Percentiles rank a stretch among this genome's conserved stretches.
phyloP scores from a whole-genome alignment of 2,888 invertebrate genomes.

The Amiota minor region DNA sequence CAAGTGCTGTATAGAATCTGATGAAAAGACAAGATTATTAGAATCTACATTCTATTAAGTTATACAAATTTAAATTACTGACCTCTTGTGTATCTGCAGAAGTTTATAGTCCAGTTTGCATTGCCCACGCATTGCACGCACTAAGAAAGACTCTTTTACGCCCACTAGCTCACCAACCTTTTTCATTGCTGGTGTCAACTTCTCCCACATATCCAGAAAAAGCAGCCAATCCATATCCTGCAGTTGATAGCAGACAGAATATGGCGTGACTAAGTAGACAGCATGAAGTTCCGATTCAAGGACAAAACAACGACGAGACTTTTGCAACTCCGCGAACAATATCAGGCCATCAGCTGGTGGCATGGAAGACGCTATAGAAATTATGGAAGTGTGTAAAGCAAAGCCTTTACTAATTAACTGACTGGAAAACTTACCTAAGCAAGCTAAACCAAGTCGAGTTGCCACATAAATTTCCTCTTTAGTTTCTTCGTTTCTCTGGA shows the following conservation, averaged over 20 bases:
- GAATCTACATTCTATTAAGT: neutral
- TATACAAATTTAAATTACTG: conserved; percentile 33
- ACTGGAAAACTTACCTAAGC: conserved; percentile 76
- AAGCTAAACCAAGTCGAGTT: conserved; percentile 92
- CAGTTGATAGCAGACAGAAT: conserved; percentile 86
- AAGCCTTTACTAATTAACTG: neutral
- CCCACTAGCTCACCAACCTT: conserved; percentile 92
- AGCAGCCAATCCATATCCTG: conserved; percentile 87
- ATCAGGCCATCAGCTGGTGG: conserved; percentile 94
- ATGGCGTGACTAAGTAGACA: conserved; percentile 95
- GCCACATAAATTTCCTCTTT: conserved; percentile 78
- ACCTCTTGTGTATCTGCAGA: conserved; percentile 80
- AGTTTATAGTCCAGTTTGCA: conserved; percentile 76
- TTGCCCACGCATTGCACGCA: conserved; percentile 82
- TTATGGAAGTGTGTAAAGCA: neutral
- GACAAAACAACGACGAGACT: conserved; percentile 91
- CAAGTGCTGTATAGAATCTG: conserved; percentile 91
- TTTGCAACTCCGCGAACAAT: conserved; percentile 91
- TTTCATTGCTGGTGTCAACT: conserved; percentile 84
- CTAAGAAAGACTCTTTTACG: conserved; percentile 88
- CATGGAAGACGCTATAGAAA: conserved; percentile 83
- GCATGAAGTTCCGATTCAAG: conserved; percentile 95
- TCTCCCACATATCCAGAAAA: conserved; percentile 87
- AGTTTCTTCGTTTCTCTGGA: conserved; percentile 75
- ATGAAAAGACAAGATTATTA: neutral